Evolutionary conservation across 2,888 invertebrate species (phyloP).

Genomic region (Dasypolia templi): DNA sequence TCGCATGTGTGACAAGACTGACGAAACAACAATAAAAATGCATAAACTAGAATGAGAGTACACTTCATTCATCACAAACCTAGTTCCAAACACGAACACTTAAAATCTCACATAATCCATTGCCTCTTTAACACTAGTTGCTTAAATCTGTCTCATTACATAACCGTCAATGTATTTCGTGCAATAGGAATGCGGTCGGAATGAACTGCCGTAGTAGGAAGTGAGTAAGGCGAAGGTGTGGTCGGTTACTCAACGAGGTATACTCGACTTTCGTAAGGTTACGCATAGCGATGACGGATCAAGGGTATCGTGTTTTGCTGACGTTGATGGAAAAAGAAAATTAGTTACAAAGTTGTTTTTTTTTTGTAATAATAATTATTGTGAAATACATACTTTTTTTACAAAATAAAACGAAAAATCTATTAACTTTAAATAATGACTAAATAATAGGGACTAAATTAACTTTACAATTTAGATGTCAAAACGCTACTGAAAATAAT

Average conservation of each 20-base stretch:
- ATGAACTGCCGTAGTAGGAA: conserved; percentile 66
- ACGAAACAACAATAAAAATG: conserved; percentile 21
- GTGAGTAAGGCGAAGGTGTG: conserved; percentile 62
- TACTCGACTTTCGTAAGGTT: conserved; percentile 53
- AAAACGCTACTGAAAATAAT: too few relatives aligned
- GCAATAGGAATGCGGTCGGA: conserved; percentile 48
- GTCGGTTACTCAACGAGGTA: conserved; percentile 53
- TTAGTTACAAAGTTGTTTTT: not conserved
- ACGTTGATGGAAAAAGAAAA: not conserved
- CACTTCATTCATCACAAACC: conserved; percentile 24
- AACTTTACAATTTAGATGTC: too few relatives aligned
- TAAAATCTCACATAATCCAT: conserved; percentile 16
- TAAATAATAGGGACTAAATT: too few relatives aligned
- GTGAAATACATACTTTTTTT: not conserved
- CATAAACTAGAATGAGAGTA: conserved; percentile 13
- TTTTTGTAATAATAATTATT: not conserved
- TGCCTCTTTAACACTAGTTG: not conserved
- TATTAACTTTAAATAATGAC: too few relatives aligned
- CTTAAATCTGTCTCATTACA: not conserved
- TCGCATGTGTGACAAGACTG: conserved; percentile 11
- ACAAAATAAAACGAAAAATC: not conserved
- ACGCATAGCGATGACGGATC: conserved; percentile 7
- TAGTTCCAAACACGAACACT: conserved; percentile 12
- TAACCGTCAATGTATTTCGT: conserved; percentile 19
- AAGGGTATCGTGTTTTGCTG: conserved; percentile 31